Percentiles rank a stretch among this genome's conserved stretches.
Evolutionary conservation across 2,797 vertebrate species (phyloP).

Genomic region (Agapornis canus): DNA sequence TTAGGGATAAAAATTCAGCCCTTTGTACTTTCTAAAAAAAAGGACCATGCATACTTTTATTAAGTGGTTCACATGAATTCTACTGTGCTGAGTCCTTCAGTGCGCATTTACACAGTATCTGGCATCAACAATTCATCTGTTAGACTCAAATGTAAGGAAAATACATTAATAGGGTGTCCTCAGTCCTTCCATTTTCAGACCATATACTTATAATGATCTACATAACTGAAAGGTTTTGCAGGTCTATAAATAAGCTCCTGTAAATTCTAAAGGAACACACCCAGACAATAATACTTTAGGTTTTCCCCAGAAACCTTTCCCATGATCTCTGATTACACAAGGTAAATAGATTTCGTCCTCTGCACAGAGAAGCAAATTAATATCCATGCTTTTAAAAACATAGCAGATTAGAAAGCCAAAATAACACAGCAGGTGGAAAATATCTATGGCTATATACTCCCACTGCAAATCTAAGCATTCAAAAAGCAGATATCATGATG

Average conservation of each 20-base stretch:
- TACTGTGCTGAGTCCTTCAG: neutral
- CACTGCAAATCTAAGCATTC: neutral
- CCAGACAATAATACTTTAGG: neutral
- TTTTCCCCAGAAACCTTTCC: neutral
- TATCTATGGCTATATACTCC: neutral
- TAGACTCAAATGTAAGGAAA: constrained; percentile 21
- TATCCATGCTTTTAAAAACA: neutral
- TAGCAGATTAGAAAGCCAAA: neutral
- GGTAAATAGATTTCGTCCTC: neutral
- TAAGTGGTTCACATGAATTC: neutral
- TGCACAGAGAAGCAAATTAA: neutral
- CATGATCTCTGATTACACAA: neutral
- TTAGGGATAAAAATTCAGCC: neutral
- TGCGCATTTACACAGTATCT: neutral
- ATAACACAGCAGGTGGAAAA: neutral
- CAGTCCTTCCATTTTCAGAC: constrained; percentile 19
- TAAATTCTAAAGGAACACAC: constrained; percentile 43
- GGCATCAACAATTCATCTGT: constrained; percentile 28
- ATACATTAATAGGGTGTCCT: constrained; percentile 27
- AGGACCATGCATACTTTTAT: neutral
- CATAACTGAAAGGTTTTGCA: constrained; percentile 17
- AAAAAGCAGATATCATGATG: neutral
- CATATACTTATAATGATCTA: neutral
- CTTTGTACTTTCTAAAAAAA: neutral
- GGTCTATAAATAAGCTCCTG: constrained; percentile 36